These are phyloP conservation scores for Cylloceria caligata DNA, from an alignment of 2,888 invertebrate genomes.

Conservation along the genomic window DNA sequence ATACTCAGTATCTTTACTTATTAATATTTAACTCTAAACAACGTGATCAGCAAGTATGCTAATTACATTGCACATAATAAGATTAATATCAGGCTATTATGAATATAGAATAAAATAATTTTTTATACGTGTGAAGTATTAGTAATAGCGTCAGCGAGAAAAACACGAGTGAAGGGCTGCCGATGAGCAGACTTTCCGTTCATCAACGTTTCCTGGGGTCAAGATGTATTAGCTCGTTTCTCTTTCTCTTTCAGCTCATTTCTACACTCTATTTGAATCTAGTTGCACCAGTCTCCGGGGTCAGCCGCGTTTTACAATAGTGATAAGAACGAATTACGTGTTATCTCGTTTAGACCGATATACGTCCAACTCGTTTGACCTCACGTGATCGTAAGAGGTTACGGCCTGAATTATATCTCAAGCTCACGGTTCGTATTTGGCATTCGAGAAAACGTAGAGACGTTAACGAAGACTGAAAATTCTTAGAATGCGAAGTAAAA, in stretches of 20 bases:
- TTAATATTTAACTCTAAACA: constrained; percentile 22
- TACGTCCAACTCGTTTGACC: constrained; percentile 74
- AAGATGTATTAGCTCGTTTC: constrained; percentile 17
- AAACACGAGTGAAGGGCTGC: constrained; percentile 5
- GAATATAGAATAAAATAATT: constrained; percentile 37
- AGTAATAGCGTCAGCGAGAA: not conserved
- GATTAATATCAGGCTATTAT: constrained; percentile 6
- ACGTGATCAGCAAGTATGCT: not conserved
- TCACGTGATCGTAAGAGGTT: constrained; percentile 75
- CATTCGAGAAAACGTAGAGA: not conserved
- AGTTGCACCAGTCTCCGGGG: constrained; percentile 59
- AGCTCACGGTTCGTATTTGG: constrained; percentile 24
- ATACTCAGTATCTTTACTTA: constrained; percentile 24
- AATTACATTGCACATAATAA: constrained; percentile 22
- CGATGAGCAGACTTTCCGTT: constrained; percentile 5
- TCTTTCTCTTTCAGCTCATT: not conserved
- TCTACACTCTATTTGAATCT: not conserved
- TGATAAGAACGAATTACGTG: constrained; percentile 74
- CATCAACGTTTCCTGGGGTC: constrained; percentile 19
- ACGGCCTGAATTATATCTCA: constrained; percentile 27
- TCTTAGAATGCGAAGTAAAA: not conserved
- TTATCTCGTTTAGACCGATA: constrained; percentile 70
- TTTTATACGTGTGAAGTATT: constrained; percentile 24
- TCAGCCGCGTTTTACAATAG: constrained; percentile 69
- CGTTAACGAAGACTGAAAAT: not conserved